Evolutionary conservation across 1,140 invertebrate species (phyloP), one percentile per base, ranked within the genome.

Genomic region (Lutraria rhynchaena): DNA sequence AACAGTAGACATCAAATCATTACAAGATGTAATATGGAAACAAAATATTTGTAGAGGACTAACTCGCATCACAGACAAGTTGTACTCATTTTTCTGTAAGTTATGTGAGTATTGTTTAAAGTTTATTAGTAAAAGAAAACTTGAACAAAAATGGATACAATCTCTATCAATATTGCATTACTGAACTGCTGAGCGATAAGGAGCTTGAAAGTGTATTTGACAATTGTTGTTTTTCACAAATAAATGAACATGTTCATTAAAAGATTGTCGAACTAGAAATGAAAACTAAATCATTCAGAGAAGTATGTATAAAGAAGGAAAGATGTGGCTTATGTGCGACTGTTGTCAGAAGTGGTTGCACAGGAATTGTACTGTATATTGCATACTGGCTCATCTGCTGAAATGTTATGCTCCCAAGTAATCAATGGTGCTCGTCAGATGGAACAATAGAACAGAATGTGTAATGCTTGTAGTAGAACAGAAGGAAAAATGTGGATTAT

Each of bases 151-250:
- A 15, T 24, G 51, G 51, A 24, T 17, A 53, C 19, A 53, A 53
- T 53, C 13, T 60, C 15, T 60, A 5, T 60, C 51, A 53, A n/a
- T 53, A 53, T 53, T 53, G 51, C 19, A 53, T 53, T 3, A 53
- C n/a, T n/a, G n/a, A n/a, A n/a, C n/a, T n/a, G n/a, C 51, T 53
- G 51, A 53, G 51, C 24, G 51, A 53, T 53, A 24, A 53, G 17
- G 51, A 53, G 24, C 51, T 53, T 17, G 4, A 53, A 24, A 53
- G 19, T 53, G 4, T n/a, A 53, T 53, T 53, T 22, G 4, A 3
- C 24, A 53, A 53, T 17, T 53, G 51, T 53, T 53, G 51, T 53
- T 53, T n/a, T n/a, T n/a, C n/a, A n/a, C n/a, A n/a, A n/a, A n/a
- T n/a, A n/a, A n/a, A n/a, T n/a, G n/a, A n/a, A 58, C 11, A 58